These are phyloP conservation scores for Gymnogyps californianus DNA, from an alignment of 2,113 vertebrate genomes.

Conservation along the genomic window DNA sequence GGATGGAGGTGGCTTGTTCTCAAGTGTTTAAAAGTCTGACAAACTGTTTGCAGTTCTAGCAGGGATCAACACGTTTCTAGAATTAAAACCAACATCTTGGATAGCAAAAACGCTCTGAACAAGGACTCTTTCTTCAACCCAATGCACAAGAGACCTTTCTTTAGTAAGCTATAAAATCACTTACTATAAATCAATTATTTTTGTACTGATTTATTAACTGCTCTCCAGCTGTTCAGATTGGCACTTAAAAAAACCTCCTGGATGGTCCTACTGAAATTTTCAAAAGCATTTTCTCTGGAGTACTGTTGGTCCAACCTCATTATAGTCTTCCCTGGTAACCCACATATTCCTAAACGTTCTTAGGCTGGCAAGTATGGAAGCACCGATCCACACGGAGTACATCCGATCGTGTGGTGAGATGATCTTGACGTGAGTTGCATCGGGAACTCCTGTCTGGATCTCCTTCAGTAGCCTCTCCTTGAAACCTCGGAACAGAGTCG, in stretches of 20 bases:
- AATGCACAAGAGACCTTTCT: constrained; percentile 57
- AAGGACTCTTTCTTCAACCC: constrained; percentile 50
- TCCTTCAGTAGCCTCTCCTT: constrained; percentile 51
- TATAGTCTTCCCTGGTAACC: neutral
- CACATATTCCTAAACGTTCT: neutral
- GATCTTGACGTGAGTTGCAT: neutral
- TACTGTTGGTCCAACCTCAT: neutral
- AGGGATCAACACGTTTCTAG: constrained; percentile 39
- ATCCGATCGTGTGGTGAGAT: neutral
- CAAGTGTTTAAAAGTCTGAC: constrained; percentile 6
- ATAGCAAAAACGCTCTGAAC: constrained; percentile 7
- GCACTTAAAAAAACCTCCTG: neutral
- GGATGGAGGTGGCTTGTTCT: neutral
- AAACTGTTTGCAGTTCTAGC: constrained; percentile 31
- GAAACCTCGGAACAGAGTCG: constrained; percentile 32
- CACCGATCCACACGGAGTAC: neutral
- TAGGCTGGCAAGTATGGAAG: neutral
- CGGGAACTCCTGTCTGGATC: neutral
- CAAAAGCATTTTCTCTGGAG: constrained; percentile 10
- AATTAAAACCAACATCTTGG: constrained; percentile 28
- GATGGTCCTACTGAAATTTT: neutral
- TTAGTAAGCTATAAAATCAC: constrained; percentile 30
- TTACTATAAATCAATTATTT: constrained; percentile 58
- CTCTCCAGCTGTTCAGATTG: constrained; percentile 28
- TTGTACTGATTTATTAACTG: constrained; percentile 52